These are phyloP conservation scores for Julus scanicus DNA, from an alignment of 2,888 invertebrate genomes.

Conservation along the genomic window DNA sequence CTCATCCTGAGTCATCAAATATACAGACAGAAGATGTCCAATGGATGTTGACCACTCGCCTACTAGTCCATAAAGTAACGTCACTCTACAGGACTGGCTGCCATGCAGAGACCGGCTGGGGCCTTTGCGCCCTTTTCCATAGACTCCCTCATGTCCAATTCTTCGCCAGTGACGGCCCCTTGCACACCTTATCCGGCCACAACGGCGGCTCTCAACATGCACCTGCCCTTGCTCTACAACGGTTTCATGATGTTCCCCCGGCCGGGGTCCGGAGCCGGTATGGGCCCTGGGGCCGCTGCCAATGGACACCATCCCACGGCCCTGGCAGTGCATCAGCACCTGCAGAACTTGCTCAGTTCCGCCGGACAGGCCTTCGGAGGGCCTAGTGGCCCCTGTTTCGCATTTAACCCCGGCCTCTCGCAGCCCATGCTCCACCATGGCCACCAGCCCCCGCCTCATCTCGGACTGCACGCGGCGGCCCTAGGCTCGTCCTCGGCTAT, in stretches of 20 bases:
- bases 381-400: not conserved
- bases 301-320: not conserved
- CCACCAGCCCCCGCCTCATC: not conserved
- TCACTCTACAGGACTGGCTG: conserved; percentile 44
- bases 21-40: no score
- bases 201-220: conserved; percentile 50
- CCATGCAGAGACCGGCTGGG: conserved; percentile 56
- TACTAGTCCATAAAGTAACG: not conserved
- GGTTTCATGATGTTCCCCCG: conserved; percentile 58
- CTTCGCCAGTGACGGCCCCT: conserved; percentile 52
- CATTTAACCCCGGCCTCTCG: conserved; percentile 40
- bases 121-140: conserved; percentile 57
- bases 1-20: no score
- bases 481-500: not conserved
- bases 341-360: conserved; percentile 51
- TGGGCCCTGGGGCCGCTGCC: conserved; percentile 41
- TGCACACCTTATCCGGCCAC: conserved; percentile 50
- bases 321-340: conserved; percentile 51
- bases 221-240: conserved; percentile 58
- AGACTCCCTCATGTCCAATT: conserved; percentile 57
- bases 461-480: conserved; percentile 37
- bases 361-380: conserved; percentile 46
- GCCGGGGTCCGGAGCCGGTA: conserved; percentile 49
- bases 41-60: not conserved
- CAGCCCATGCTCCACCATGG: not conserved